Evolutionary conservation across 2,113 vertebrate genomes (phyloP), one percentile per base, ranked within the genome.

Genomic region (Labeo rohita): DNA sequence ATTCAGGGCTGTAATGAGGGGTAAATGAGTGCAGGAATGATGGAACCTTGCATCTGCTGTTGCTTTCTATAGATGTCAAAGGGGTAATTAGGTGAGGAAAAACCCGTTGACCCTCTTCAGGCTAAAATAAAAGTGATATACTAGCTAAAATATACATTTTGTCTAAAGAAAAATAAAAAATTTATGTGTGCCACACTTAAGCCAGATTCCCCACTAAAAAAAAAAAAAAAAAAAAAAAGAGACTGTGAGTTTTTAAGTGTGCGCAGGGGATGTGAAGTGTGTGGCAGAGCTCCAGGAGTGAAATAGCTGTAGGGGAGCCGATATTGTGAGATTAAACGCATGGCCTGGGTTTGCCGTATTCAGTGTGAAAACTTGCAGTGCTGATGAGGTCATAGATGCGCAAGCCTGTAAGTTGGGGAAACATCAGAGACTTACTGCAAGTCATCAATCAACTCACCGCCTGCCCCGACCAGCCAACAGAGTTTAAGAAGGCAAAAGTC

Each of bases 381-480:
- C 85, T 89, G 85, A 87, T 87, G 86, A 89, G 73, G 85, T 93
- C 92, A 94, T 91, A 89, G 54, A 45, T 80, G 89, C 90, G 89
- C 13, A 85, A 88, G 65, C 43, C 54, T 78, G 83, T 88, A 81
- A 91, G 87, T 91, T 88, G 80, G 90, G 90, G 89, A 88, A 89
- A 90, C 91, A 91, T 68, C 21, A 56, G 87, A 88, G 88, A 91
- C 92, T 93, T 87, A 87, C 89, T 87, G 80, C 83, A 91, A 92
- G 89, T 93, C 89, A 94, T 95, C 92, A 92, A 94, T 95, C 93
- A 93, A 86, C 82, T 92, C 85, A 77, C 39, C n/a, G 8, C 61
- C 86, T 56, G 34, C 34, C 56, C 79, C 61, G 23, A 84, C 54
- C 86, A 76, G 43, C 43, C 82, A 89, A 86, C 89, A 87, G 75